phyloP scores from a whole-genome alignment of 2,113 vertebrate genomes.

The Osmerus mordax region DNA sequence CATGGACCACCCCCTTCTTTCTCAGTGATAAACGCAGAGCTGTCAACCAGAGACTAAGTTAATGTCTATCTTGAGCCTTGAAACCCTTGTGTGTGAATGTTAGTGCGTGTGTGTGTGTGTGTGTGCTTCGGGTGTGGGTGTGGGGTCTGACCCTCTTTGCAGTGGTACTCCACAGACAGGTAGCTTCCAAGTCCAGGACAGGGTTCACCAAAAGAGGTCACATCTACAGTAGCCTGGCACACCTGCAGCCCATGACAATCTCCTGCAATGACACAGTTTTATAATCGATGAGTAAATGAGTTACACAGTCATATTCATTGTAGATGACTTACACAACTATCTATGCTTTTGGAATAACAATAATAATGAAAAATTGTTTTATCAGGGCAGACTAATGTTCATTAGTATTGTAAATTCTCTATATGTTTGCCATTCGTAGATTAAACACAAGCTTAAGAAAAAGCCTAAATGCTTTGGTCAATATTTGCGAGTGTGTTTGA shows the following conservation, averaged over 20 bases:
- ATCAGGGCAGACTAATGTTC: no score
- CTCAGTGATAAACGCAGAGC: slow-evolving; percentile 78
- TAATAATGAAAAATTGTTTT: no score
- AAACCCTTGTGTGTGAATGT: not conserved
- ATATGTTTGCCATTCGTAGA: no score
- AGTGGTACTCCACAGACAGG: slow-evolving; percentile 84
- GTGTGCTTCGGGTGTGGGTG: not conserved
- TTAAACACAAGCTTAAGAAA: no score
- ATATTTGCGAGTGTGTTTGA: no score
- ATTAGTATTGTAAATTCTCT: no score
- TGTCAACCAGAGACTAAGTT: slow-evolving; percentile 46
- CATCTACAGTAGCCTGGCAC: slow-evolving; percentile 80
- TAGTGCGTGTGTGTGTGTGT: not conserved
- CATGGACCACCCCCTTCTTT: slow-evolving; percentile 65
- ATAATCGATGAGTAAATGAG: no score
- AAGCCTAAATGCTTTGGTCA: no score
- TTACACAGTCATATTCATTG: not conserved
- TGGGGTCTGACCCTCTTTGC: slow-evolving; percentile 80
- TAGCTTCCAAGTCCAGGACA: slow-evolving; percentile 84
- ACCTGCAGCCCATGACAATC: slow-evolving; percentile 85
- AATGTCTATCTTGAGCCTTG: no score
- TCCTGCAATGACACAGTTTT: slow-evolving; percentile 62
- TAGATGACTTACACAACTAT: not conserved
- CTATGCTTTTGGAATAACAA: not conserved
- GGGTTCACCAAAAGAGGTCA: slow-evolving; percentile 78